Conservation (phyloP, 2,888 invertebrate genomes). For the Orthosia gothica region DNA sequence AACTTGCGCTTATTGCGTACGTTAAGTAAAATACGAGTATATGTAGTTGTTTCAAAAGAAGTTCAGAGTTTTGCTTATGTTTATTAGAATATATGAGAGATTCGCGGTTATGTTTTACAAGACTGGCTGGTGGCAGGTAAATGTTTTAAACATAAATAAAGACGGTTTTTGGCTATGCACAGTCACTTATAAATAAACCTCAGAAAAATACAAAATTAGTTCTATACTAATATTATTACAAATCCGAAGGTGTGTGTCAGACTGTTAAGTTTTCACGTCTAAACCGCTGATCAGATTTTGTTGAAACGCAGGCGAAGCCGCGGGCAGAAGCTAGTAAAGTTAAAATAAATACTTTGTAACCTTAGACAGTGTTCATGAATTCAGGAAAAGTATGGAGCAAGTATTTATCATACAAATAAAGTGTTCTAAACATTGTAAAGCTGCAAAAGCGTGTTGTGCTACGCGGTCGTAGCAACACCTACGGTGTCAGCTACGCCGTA, state of each 20-base stretch:
- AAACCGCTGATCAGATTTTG: no score
- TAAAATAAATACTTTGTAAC: background rate
- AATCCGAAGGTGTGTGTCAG: no score
- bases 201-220: background rate
- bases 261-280: no score
- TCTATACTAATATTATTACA: no score
- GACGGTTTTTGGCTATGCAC: background rate
- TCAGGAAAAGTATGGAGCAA: background rate
- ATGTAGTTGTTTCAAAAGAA: constrained; percentile 55
- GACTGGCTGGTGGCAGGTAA: background rate
- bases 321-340: no score
- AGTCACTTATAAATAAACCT: background rate
- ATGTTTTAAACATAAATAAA: constrained; percentile 32
- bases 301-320: no score
- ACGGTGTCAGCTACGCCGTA: constrained; percentile 14
- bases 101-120: constrained; percentile 28
- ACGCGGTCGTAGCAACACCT: constrained; percentile 3
- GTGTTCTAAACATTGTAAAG: background rate
- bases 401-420: background rate
- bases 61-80: constrained; percentile 42
- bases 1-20: constrained; percentile 49
- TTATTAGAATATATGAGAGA: constrained; percentile 56
- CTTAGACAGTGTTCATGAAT: background rate
- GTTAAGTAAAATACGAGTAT: constrained; percentile 52
- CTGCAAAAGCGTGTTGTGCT: background rate